Base-by-base conservation (phyloP, 2,113 vertebrate genomes). In the Leptosomus discolor region DNA sequence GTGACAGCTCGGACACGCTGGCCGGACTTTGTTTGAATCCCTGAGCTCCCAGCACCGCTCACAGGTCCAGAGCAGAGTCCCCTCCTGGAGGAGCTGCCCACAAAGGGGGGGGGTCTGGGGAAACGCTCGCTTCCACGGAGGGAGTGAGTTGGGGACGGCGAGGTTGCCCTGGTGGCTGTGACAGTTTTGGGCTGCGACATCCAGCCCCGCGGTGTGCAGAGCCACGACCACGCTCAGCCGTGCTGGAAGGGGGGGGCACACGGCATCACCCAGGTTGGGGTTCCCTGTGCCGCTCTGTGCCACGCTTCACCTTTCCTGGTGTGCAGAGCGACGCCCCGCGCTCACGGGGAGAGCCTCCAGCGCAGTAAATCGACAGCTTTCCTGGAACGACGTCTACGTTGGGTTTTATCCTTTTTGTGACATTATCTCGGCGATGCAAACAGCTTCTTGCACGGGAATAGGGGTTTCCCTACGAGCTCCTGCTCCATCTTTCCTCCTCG, bases 241-340 rank as follows among this genome's bases (percentile, higher is more conserved):
- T 53, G 29, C 61, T 37, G 36, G 39, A 15, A 21, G 63, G 16
- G 6, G 12, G 48, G 46, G 51, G 76, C 29, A 4, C 30, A 58
- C 30, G 21, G 34, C 1, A 0, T 5, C 0, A 24, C 37, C 22
- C 2, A 1, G 21, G 22, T 2, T 4, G 29, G 7, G 29, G 11
- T 1, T 39, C 60, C 56, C 20, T 0, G 0, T 0, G 16, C 29
- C 32, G 34, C 30, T 30, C 37, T 8, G 46, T 3, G 58, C 11
- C 30, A 2, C 3, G 0, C 15, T 20, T 86, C 4, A 0, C 56
- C 34, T 57, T 64, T 65, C 37, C 18, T 0, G 3, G 23, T 1
- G 1, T 5, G 41, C 5, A 5, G 48, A 81, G 46, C 27, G 5
- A 30, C 3, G 4, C 36, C 32, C 29, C 5, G 1, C 1, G 9